Percentiles rank a stretch among this genome's conserved stretches.
phyloP scores from a whole-genome alignment of 2,888 invertebrate genomes.

The Phaonia tiefii region DNA sequence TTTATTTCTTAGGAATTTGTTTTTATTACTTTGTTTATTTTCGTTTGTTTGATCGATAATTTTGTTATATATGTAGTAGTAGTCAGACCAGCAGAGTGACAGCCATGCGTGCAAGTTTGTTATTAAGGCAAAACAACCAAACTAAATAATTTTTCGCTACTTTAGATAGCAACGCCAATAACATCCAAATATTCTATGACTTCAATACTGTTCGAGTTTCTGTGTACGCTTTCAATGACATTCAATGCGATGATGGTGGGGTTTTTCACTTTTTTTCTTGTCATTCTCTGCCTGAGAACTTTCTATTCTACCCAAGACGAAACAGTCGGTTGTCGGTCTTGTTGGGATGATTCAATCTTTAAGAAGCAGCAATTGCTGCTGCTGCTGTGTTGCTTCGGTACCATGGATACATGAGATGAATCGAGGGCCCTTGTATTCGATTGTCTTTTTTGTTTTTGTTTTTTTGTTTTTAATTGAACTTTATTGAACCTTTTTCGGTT shows the following conservation, averaged over 20 bases:
- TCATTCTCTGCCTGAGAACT: neutral
- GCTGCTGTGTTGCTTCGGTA: neutral
- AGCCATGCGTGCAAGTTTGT: constrained; percentile 58
- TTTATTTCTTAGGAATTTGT: constrained; percentile 30
- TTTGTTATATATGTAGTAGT: too few species aligned
- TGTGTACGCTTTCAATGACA: constrained; percentile 42
- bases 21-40: constrained; percentile 35
- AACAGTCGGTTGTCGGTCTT: neutral
- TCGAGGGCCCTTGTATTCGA: neutral
- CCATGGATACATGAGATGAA: neutral
- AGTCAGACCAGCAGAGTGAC: neutral
- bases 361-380: neutral
- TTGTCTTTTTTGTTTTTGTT: neutral
- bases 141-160: constrained; percentile 19
- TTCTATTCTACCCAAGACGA: neutral
- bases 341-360: neutral
- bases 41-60: constrained; percentile 63
- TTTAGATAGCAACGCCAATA: constrained; percentile 30
- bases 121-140: constrained; percentile 38
- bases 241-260: constrained; percentile 18
- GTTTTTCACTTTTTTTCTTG: neutral
- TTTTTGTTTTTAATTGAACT: constrained; percentile 54
- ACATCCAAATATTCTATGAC: neutral
- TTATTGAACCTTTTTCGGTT: constrained; percentile 50
- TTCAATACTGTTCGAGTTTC: constrained; percentile 7